phyloP scores from a whole-genome alignment of 2,888 invertebrate genomes.

The Phalera bucephala region DNA sequence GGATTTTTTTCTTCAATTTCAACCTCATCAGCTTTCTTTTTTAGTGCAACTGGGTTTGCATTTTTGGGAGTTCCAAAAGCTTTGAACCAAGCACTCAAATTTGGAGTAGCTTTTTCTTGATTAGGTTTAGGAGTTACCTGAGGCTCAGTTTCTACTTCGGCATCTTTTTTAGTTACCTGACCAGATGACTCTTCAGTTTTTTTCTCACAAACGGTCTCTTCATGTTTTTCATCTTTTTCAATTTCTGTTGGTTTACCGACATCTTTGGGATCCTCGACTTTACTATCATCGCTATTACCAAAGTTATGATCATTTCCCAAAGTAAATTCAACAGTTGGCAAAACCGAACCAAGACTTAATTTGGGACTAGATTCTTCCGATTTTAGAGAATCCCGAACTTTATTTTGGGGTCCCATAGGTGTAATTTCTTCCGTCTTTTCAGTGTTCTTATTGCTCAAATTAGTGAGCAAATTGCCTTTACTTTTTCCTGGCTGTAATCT shows the following conservation, averaged over 20 bases:
- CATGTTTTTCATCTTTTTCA: conserved; percentile 29
- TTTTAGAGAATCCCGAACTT: conserved; percentile 84
- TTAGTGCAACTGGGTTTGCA: conserved; percentile 63
- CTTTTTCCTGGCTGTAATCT: conserved; percentile 93
- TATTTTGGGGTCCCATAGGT: conserved; percentile 78
- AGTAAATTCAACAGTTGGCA: conserved; percentile 87
- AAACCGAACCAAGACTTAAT: conserved; percentile 92
- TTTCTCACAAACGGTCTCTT: conserved; percentile 40
- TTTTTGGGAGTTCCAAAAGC: conserved; percentile 94
- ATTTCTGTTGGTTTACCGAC: conserved; percentile 32
- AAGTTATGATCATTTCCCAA: conserved; percentile 87
- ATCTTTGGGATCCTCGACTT: conserved; percentile 25
- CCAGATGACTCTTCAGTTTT: conserved; percentile 41
- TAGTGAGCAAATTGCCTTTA: conserved; percentile 92
- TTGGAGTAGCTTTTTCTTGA: conserved; percentile 90
- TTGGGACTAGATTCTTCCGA: conserved; percentile 89
- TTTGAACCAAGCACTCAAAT: conserved; percentile 95
- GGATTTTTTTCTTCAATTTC: conserved; percentile 69
- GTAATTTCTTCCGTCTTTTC: conserved; percentile 84
- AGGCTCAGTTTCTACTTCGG: conserved; percentile 69
- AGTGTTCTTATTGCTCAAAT: conserved; percentile 79
- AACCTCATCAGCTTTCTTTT: conserved; percentile 84
- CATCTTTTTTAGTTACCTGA: conserved; percentile 61
- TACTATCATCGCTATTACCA: conserved; percentile 47
- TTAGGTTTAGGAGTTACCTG: conserved; percentile 63